Conservation (phyloP, 2,888 invertebrate species). For the Myopa testacea region DNA sequence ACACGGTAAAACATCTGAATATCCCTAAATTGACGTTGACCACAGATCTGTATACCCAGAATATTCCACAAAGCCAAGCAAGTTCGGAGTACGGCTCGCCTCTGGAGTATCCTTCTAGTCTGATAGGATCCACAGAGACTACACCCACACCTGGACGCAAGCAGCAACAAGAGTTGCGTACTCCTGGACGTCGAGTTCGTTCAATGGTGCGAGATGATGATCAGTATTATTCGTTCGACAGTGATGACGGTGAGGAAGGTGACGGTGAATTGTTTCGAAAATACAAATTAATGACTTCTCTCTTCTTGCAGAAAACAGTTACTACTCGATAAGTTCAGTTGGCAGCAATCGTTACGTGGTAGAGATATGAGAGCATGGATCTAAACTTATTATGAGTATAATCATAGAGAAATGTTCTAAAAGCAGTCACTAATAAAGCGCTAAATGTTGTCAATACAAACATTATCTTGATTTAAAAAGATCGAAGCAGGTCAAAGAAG, state of each 20-base stretch:
- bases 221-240: slow-evolving; percentile 65
- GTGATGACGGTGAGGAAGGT: slow-evolving; percentile 61
- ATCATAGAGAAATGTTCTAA: slow-evolving; percentile 10
- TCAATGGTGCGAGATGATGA: slow-evolving; percentile 64
- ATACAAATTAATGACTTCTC: slow-evolving; percentile 17
- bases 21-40: slow-evolving; percentile 41
- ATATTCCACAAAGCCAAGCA: slow-evolving; percentile 48
- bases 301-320: slow-evolving; percentile 59
- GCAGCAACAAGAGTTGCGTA: slow-evolving; percentile 35
- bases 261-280: neutral
- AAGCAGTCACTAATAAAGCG: neutral
- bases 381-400: neutral
- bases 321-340: slow-evolving; percentile 62
- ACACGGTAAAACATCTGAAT: slow-evolving; percentile 7
- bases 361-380: slow-evolving; percentile 52
- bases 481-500: neutral
- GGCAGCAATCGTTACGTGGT: slow-evolving; percentile 62
- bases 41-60: slow-evolving; percentile 49
- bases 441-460: neutral
- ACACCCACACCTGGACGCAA: slow-evolving; percentile 53
- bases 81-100: slow-evolving; percentile 63
- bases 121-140: slow-evolving; percentile 52
- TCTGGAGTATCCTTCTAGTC: slow-evolving; percentile 57
- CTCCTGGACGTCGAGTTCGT: slow-evolving; percentile 53
- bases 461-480: neutral